These are phyloP conservation scores for Ophioninae sp. DNA, from an alignment of 2,888 invertebrate species.

Conservation along the genomic window DNA sequence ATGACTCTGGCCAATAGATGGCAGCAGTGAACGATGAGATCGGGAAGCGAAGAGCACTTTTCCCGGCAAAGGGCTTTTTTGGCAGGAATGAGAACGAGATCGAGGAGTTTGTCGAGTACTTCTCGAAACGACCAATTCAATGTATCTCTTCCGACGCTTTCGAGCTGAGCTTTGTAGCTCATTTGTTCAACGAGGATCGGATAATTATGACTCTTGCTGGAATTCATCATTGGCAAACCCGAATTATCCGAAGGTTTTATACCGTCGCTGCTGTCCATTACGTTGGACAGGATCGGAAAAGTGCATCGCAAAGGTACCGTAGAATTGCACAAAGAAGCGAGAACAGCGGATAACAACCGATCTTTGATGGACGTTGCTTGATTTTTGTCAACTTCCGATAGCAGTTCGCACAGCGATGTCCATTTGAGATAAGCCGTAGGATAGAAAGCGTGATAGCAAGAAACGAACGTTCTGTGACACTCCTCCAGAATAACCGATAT, in stretches of 20 bases:
- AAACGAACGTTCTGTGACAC: slow-evolving; percentile 93
- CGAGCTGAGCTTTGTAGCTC: slow-evolving; percentile 85
- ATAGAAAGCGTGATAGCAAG: slow-evolving; percentile 97
- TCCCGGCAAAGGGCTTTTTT: slow-evolving; percentile 83
- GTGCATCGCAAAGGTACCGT: slow-evolving; percentile 88
- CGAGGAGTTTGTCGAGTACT: slow-evolving; percentile 90
- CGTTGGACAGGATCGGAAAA: slow-evolving; percentile 86
- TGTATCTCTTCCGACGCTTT: slow-evolving; percentile 75
- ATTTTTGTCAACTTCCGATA: slow-evolving; percentile 87
- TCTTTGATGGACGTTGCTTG: slow-evolving; percentile 82
- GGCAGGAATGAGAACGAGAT: slow-evolving; percentile 91
- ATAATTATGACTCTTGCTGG: slow-evolving; percentile 87
- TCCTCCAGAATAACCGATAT: slow-evolving; percentile 91
- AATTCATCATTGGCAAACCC: slow-evolving; percentile 86
- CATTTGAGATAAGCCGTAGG: slow-evolving; percentile 96
- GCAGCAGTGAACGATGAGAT: slow-evolving; percentile 87
- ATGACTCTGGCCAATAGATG: slow-evolving; percentile 91
- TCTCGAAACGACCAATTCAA: slow-evolving; percentile 88
- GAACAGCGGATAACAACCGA: slow-evolving; percentile 88
- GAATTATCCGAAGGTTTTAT: slow-evolving; percentile 86
- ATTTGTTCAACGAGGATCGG: slow-evolving; percentile 90
- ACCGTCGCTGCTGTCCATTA: slow-evolving; percentile 81
- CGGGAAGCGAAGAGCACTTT: slow-evolving; percentile 83
- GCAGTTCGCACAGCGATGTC: slow-evolving; percentile 93
- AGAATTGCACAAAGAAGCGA: slow-evolving; percentile 92